Evolutionary conservation across 2,797 vertebrate genomes (phyloP).

Genomic region (Scarus forsteni): DNA sequence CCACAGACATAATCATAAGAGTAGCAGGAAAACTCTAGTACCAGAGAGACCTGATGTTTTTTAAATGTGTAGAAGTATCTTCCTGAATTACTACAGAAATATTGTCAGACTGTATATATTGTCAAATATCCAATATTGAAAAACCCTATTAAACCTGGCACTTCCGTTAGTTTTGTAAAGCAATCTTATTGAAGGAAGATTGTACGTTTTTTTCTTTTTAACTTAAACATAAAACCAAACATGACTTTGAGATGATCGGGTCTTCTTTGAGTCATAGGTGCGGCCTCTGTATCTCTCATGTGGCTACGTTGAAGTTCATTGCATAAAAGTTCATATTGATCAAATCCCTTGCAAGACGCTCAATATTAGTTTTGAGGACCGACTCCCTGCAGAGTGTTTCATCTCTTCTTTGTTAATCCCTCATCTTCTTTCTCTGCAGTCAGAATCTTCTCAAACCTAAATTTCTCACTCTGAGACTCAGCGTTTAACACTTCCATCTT

Average conservation of each 20-base stretch:
- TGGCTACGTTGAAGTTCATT: too few species aligned
- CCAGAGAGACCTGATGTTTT: too few species aligned
- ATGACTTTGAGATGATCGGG: too few species aligned
- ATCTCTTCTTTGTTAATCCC: slow-evolving; percentile 3
- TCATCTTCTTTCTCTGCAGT: slow-evolving; percentile 6
- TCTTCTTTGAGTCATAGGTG: too few species aligned
- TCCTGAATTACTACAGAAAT: too few species aligned
- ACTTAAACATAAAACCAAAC: too few species aligned
- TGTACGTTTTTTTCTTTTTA: background rate
- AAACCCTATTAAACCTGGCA: background rate
- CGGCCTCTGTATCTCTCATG: too few species aligned
- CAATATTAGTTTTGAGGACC: background rate
- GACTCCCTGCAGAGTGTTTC: background rate
- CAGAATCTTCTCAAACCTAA: slow-evolving; percentile 3
- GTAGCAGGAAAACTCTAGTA: too few species aligned
- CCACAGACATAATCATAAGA: too few species aligned
- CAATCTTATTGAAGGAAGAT: background rate
- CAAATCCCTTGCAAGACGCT: background rate
- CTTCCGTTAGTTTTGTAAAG: background rate
- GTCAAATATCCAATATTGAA: too few species aligned
- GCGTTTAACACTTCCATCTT: slow-evolving; percentile 16
- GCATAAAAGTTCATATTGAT: background rate
- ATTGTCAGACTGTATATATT: too few species aligned
- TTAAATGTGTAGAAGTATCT: too few species aligned
- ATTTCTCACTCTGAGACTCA: slow-evolving; percentile 4